These are phyloP conservation scores for Marisa cornuarietis DNA, from an alignment of 1,140 invertebrate species.

Conservation along the genomic window DNA sequence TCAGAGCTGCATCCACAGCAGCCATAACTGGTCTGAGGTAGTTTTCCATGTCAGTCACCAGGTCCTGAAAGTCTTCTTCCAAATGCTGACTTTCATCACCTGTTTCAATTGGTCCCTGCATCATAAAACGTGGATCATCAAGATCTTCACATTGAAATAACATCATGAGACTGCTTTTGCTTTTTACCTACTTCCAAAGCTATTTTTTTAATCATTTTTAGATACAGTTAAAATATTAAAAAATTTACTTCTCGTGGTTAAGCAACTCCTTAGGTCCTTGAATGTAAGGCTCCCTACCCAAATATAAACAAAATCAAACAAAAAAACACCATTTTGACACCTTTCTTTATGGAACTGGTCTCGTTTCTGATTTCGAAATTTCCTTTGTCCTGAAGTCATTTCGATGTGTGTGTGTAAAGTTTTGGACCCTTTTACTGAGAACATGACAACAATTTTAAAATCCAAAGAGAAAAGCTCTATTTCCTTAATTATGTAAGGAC, in stretches of 20 bases:
- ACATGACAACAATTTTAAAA: no score
- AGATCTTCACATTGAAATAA: background rate
- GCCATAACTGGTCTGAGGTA: constrained; percentile 58
- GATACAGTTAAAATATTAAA: no score
- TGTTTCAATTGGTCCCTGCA: constrained; percentile 32
- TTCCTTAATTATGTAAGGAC: no score
- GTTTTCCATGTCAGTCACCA: constrained; percentile 56
- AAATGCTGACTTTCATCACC: constrained; percentile 47
- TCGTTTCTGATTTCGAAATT: no score
- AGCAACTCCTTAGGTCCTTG: background rate
- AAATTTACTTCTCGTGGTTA: background rate
- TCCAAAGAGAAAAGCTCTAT: no score
- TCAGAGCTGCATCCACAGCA: constrained; percentile 49
- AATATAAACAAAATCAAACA: constrained; percentile 1
- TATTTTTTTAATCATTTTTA: no score
- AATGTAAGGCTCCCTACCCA: background rate
- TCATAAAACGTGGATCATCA: background rate
- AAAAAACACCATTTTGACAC: background rate
- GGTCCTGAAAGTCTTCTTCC: constrained; percentile 54
- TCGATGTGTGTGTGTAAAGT: no score
- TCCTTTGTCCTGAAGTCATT: no score
- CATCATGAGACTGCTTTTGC: no score
- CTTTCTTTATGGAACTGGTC: no score
- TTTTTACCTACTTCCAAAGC: no score
- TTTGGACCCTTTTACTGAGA: no score